Percentiles rank a stretch among this genome's conserved stretches.
These are phyloP conservation scores for Muscina levida DNA, from an alignment of 2,888 invertebrate species.

Conservation along the genomic window DNA sequence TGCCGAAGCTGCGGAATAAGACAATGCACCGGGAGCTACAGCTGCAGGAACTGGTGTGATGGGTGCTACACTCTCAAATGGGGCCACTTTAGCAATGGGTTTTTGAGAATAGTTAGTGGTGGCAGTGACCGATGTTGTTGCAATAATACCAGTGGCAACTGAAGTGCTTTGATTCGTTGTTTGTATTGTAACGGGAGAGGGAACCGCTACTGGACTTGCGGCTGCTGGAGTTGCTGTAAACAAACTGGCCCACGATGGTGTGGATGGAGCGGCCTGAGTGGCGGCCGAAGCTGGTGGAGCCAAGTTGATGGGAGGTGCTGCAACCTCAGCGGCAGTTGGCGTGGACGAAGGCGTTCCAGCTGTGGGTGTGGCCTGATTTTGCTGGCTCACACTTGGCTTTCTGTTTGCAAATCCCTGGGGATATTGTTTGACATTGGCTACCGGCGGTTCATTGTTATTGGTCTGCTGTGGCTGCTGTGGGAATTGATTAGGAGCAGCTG, in stretches of 20 bases:
- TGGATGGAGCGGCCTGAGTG: conserved; percentile 68
- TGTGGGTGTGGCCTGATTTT: conserved; percentile 46
- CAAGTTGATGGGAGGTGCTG: conserved; percentile 70
- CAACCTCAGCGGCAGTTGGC: conserved; percentile 76
- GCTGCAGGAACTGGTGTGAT: conserved; percentile 70
- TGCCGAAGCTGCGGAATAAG: conserved; percentile 80
- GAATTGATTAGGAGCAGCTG: conserved; percentile 59
- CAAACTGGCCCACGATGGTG: conserved; percentile 85
- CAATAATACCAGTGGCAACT: not conserved
- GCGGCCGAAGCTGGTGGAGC: conserved; percentile 78
- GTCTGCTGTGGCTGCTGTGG: not conserved
- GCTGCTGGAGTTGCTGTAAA: conserved; percentile 76
- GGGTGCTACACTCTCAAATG: conserved; percentile 79
- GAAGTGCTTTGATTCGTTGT: not conserved
- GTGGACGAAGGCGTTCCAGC: conserved; percentile 11
- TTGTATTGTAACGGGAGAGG: not conserved
- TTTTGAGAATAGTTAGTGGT: conserved; percentile 74
- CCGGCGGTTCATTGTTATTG: not conserved
- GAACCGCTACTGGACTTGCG: not conserved
- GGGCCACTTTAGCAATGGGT: conserved; percentile 84
- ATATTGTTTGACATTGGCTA: conserved; percentile 72
- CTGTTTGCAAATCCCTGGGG: conserved; percentile 43
- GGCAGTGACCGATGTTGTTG: conserved; percentile 16
- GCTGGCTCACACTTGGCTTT: conserved; percentile 55
- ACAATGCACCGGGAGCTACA: conserved; percentile 76